Base-by-base conservation (phyloP, 2,888 invertebrate species). In the Parasteatoda lunata region DNA sequence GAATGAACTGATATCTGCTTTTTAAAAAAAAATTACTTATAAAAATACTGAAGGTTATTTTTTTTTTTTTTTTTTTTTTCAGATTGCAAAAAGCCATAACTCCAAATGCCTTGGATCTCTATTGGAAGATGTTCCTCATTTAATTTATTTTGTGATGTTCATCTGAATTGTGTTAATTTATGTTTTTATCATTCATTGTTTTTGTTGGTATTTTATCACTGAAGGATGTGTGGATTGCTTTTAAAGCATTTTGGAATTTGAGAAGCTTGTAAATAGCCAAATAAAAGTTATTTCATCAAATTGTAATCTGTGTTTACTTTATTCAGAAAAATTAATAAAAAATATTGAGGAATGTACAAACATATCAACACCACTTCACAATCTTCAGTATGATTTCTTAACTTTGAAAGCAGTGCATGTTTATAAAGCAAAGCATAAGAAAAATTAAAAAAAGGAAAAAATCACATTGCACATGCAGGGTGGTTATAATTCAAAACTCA, bases 1-100 rank as follows among this genome's bases (percentile, higher is more conserved):
- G 0, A 2, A 30, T 30, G 2, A 30, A 30, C 30, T 30, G 30
- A 30, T 30, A 2, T 30, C 30, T 30, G 8, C 15, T 66, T 66
- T n/a, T 65, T 65, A 8, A 65, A 65, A 9, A n/a, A 6, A 65
- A 5, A 66, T n/a, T 9, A 66, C 5, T 66, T 66, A 11, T 59
- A 59, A 59, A 11, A 54, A 54, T 59, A 59, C n/a, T 59, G n/a
- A 59, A 4, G 9, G 4, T 4, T 59, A 8, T 30, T 45, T 47
- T 75, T 51, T 54, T 13, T 49, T 83, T 82, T 71, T n/a, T 49
- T 13, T 77, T 69, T 64, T 13, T 49, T 83, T 82, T 71, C 77
- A 83, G 83, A 83, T 64, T 83, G 83, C 77, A 76, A 83, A 59
- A 83, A 83, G 83, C 83, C 83, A 83, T 83, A 83, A 83, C 48